Conservation (phyloP, 2,888 invertebrate species). For the Macrophya alboannulata region DNA sequence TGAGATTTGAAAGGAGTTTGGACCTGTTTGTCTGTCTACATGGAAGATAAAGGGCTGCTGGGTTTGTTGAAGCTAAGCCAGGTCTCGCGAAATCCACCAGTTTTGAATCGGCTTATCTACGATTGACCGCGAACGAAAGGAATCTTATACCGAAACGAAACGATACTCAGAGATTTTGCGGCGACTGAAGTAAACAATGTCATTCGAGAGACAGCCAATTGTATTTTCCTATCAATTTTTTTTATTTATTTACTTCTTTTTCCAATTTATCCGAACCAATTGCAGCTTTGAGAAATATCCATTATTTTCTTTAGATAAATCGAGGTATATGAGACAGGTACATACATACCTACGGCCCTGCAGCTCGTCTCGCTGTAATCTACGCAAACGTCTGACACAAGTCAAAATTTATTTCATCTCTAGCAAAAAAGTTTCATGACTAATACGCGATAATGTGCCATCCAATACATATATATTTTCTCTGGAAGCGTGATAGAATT, state of each 20-base stretch:
- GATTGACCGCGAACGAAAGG: neutral
- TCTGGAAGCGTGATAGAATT: conserved; percentile 69
- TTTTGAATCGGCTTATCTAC: conserved; percentile 28
- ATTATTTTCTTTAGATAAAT: neutral
- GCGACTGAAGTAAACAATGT: neutral
- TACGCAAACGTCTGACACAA: conserved; percentile 67
- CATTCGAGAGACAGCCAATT: neutral
- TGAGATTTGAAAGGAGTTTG: conserved; percentile 41
- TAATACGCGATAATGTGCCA: conserved; percentile 75
- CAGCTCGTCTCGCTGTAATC: conserved; percentile 62
- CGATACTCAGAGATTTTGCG: neutral
- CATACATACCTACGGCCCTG: neutral
- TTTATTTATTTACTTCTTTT: too few species aligned
- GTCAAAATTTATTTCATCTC: conserved; percentile 68
- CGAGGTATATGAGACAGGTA: neutral
- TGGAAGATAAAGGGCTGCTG: neutral
- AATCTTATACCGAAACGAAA: neutral
- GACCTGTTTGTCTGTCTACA: neutral
- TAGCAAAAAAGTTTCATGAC: conserved; percentile 72
- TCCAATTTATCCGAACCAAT: neutral
- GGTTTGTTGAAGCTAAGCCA: neutral
- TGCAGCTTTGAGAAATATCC: neutral
- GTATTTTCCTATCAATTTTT: neutral
- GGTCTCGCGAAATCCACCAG: conserved; percentile 2
- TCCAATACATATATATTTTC: conserved; percentile 71